Percentiles rank a stretch among this genome's conserved stretches.
These are phyloP conservation scores for Hydrolagus affinis DNA, from an alignment of 2,113 vertebrate genomes.

Conservation along the genomic window DNA sequence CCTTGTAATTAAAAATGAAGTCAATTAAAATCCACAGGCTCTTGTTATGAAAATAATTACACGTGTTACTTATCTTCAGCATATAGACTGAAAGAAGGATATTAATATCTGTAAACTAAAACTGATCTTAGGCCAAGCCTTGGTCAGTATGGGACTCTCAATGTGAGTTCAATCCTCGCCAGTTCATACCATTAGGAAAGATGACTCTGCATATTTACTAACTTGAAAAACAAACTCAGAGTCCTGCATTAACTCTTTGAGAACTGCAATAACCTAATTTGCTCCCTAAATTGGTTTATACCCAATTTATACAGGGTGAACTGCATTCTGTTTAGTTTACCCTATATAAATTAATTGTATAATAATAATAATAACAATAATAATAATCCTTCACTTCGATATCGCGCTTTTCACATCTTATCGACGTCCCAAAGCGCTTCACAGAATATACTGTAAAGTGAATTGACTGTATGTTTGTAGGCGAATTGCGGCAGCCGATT, in stretches of 20 bases:
- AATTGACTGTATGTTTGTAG: too few species aligned
- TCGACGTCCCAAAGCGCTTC: too few species aligned
- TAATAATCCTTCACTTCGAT: too few species aligned
- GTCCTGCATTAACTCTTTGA: background rate
- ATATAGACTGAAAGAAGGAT: background rate
- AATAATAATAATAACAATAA: too few species aligned
- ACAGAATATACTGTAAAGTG: too few species aligned
- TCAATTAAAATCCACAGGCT: background rate
- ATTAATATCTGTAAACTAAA: too few species aligned
- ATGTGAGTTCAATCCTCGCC: background rate
- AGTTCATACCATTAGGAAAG: background rate
- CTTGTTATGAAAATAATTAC: background rate
- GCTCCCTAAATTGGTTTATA: too few species aligned
- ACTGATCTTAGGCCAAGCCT: background rate
- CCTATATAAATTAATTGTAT: too few species aligned
- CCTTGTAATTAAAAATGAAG: background rate
- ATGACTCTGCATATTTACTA: background rate
- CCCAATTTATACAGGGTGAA: too few species aligned
- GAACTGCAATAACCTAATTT: background rate
- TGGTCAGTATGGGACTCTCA: background rate
- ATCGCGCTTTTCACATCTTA: too few species aligned
- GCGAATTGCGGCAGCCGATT: too few species aligned
- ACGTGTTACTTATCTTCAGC: background rate
- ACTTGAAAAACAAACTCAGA: background rate
- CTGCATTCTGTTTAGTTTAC: too few species aligned